Evolutionary conservation across 2,113 vertebrate species (phyloP).

Genomic region (Coregonus clupeaformis): DNA sequence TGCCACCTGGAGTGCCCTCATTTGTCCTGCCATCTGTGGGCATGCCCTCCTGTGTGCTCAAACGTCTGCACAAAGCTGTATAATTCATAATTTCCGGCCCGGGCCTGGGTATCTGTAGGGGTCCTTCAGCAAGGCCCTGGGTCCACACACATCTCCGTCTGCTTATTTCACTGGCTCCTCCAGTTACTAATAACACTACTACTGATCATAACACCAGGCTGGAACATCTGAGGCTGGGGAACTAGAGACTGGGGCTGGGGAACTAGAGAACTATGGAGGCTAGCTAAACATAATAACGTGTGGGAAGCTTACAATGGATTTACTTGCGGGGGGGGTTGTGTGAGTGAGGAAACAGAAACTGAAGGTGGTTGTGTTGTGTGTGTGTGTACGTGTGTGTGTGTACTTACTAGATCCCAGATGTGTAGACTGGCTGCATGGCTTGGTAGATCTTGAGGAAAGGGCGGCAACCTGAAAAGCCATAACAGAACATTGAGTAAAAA

Average conservation of each 20-base stretch:
- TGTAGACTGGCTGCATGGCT: slow-evolving; percentile 98
- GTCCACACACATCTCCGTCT: slow-evolving; percentile 51
- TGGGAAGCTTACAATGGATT: slow-evolving; percentile 28
- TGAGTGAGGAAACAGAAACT: slow-evolving; percentile 23
- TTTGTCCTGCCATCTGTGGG: not conserved
- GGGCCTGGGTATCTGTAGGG: slow-evolving; percentile 39
- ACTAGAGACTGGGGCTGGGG: slow-evolving; percentile 11
- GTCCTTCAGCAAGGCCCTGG: slow-evolving; percentile 36
- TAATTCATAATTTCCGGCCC: slow-evolving; percentile 57
- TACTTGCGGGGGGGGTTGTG: slow-evolving; percentile 39
- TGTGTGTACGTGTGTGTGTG: slow-evolving; percentile 26
- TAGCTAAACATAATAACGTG: slow-evolving; percentile 54
- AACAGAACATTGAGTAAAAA: slow-evolving; percentile 27
- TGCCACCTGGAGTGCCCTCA: not conserved
- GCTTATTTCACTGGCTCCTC: slow-evolving; percentile 49
- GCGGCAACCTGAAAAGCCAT: slow-evolving; percentile 83
- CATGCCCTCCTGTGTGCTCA: slow-evolving; percentile 10
- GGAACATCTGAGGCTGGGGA: slow-evolving; percentile 37
- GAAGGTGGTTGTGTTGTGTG: slow-evolving; percentile 19
- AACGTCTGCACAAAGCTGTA: slow-evolving; percentile 44
- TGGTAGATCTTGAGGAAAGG: slow-evolving; percentile 99
- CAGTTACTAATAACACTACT: slow-evolving; percentile 48
- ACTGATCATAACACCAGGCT: slow-evolving; percentile 24
- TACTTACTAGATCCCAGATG: slow-evolving; percentile 86
- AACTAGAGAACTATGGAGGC: slow-evolving; percentile 53